A percentile compares a stretch with the other conserved stretches of the same genome.
phyloP scores from a whole-genome alignment of 2,797 vertebrate genomes.

The Argentina silus region DNA sequence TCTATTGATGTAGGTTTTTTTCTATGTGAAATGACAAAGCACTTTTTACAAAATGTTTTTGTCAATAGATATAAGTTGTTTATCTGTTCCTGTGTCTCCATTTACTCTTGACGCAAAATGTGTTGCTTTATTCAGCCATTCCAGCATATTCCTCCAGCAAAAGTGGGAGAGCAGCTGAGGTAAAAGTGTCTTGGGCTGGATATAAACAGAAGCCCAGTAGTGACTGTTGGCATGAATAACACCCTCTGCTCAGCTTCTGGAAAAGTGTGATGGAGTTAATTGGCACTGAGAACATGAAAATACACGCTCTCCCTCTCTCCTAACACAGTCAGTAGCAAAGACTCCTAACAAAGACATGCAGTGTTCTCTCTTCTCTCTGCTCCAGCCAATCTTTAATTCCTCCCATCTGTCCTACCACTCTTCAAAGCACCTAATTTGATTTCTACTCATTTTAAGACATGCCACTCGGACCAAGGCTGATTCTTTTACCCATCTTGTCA shows the following conservation, averaged over 20 bases:
- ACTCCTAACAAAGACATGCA: conserved; percentile 15
- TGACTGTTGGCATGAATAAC: conserved; percentile 30
- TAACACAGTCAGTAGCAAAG: neutral
- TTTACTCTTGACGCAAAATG: neutral
- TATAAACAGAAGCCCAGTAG: conserved; percentile 16
- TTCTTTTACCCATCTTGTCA: conserved; percentile 22
- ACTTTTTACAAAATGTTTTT: neutral
- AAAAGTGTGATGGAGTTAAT: conserved; percentile 27
- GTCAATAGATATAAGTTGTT: neutral
- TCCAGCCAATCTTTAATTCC: conserved; percentile 18
- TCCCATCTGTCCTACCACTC: conserved; percentile 25
- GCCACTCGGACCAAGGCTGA: conserved; percentile 22
- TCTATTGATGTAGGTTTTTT: neutral
- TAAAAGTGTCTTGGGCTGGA: neutral
- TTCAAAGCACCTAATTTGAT: conserved; percentile 38
- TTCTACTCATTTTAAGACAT: conserved; percentile 35
- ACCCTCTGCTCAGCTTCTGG: conserved; percentile 9
- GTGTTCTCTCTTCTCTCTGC: conserved; percentile 7
- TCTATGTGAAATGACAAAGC: neutral
- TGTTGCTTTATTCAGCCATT: neutral
- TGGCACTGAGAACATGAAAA: conserved; percentile 26
- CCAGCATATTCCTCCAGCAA: neutral
- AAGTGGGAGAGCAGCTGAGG: conserved; percentile 48
- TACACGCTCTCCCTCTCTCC: neutral
- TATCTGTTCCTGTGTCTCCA: neutral